Evolutionary conservation across 2,888 invertebrate species (phyloP).

Genomic region (Caenorhabditis sp.): DNA sequence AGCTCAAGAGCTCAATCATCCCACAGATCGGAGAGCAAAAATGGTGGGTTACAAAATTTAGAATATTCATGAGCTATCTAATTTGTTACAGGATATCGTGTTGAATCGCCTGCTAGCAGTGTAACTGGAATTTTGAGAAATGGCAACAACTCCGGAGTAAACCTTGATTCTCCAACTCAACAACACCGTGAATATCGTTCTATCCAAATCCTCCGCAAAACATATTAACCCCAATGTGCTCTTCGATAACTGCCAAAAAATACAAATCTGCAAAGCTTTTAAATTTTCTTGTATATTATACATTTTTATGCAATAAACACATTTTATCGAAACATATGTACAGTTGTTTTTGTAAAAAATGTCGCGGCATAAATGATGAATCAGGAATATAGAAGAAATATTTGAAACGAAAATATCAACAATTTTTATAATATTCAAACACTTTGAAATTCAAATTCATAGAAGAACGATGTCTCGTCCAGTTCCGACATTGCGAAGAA

Average conservation of each 20-base stretch:
- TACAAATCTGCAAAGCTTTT: slow-evolving; percentile 38
- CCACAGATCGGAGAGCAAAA: slow-evolving; percentile 45
- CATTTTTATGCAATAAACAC: not conserved
- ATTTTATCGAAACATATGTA: not conserved
- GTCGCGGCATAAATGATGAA: not conserved
- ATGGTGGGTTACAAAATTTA: slow-evolving; percentile 26
- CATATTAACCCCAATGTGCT: slow-evolving; percentile 31
- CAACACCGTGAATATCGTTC: slow-evolving; percentile 48
- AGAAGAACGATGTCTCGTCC: slow-evolving; percentile 37
- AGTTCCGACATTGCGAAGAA: slow-evolving; percentile 25
- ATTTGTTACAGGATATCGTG: slow-evolving; percentile 51
- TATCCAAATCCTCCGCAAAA: slow-evolving; percentile 60
- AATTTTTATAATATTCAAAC: not conserved
- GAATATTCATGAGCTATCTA: too few species aligned
- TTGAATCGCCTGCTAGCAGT: slow-evolving; percentile 57
- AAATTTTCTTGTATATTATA: slow-evolving; percentile 3
- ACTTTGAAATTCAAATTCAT: slow-evolving; percentile 3
- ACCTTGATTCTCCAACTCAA: slow-evolving; percentile 16
- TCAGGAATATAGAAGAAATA: not conserved
- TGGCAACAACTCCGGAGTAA: slow-evolving; percentile 8
- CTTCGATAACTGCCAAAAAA: slow-evolving; percentile 21
- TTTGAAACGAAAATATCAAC: slow-evolving; percentile 1
- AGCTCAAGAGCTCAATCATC: slow-evolving; percentile 37
- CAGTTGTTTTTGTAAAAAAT: slow-evolving; percentile 2
- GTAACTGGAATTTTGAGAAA: slow-evolving; percentile 53